Percentiles rank a stretch among this genome's conserved stretches.
Conservation (phyloP, 2,113 vertebrate species). For the Equus quagga region DNA sequence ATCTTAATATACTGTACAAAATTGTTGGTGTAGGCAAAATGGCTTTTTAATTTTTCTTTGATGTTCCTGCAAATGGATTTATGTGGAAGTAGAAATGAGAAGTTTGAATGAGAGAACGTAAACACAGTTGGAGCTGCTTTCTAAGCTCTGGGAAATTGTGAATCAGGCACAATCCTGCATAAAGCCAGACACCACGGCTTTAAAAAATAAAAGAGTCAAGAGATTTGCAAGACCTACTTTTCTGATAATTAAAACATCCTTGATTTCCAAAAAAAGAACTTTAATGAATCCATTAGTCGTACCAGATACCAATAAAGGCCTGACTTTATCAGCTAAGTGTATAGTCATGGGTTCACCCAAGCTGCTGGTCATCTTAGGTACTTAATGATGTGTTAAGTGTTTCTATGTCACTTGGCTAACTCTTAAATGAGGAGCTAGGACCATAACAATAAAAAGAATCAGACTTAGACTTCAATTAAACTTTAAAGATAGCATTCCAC, state of each 20-base stretch:
- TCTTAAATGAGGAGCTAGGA: background rate
- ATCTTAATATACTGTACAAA: conserved; percentile 67
- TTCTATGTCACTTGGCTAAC: background rate
- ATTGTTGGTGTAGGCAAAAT: conserved; percentile 67
- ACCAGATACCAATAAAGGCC: background rate
- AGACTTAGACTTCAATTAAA: background rate
- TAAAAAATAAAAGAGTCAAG: background rate
- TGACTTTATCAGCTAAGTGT: background rate
- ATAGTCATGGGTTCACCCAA: background rate
- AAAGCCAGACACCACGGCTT: background rate
- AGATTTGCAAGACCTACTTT: background rate
- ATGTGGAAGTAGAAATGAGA: conserved; percentile 8
- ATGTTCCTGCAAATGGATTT: conserved; percentile 47
- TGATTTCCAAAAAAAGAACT: background rate
- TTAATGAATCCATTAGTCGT: conserved; percentile 1
- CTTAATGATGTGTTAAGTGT: background rate
- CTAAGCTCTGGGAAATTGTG: background rate
- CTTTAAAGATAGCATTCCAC: background rate
- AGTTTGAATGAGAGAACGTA: background rate
- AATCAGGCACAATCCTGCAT: background rate
- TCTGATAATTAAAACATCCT: conserved; percentile 31
- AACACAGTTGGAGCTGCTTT: background rate
- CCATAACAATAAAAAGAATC: background rate
- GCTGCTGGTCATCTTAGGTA: background rate
- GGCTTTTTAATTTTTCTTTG: conserved; percentile 20